Evolutionary conservation across 2,888 invertebrate genomes (phyloP).

Genomic region (Bruchidius siliquastri): DNA sequence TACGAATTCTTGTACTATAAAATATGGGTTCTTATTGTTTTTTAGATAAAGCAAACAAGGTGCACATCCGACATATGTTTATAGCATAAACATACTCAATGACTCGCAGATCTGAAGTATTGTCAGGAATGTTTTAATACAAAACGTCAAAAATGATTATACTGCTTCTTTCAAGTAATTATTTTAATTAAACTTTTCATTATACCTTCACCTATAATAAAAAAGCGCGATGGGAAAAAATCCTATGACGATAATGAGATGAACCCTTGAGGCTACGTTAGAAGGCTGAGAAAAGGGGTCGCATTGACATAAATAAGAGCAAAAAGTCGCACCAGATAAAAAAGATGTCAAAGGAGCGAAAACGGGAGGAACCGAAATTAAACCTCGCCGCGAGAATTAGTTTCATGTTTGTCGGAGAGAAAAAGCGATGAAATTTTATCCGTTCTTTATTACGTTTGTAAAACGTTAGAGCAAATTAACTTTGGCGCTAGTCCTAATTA

Average conservation of each 20-base stretch:
- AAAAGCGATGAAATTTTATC: slow-evolving; percentile 26
- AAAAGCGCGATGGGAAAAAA: not conserved
- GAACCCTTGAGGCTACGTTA: not conserved
- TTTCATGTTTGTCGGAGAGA: slow-evolving; percentile 12
- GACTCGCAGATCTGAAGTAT: too few species aligned
- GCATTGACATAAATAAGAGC: not conserved
- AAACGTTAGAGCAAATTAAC: slow-evolving; percentile 25
- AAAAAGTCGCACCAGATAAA: not conserved
- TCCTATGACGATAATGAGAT: not conserved
- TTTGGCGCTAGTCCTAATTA: slow-evolving; percentile 9
- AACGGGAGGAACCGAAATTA: not conserved
- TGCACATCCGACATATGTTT: too few species aligned
- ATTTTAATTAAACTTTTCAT: too few species aligned
- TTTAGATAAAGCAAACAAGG: too few species aligned
- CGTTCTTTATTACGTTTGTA: slow-evolving; percentile 25
- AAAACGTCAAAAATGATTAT: too few species aligned
- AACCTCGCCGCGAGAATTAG: slow-evolving; percentile 1
- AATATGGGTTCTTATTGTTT: too few species aligned
- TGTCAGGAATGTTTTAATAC: too few species aligned
- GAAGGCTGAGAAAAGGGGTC: not conserved
- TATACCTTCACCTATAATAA: too few species aligned
- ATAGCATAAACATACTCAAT: too few species aligned
- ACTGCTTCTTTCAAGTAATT: too few species aligned
- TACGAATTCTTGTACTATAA: too few species aligned
- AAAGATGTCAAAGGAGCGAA: not conserved